Conservation (phyloP, 1,140 invertebrate species). For the Drosophila novamexicana region DNA sequence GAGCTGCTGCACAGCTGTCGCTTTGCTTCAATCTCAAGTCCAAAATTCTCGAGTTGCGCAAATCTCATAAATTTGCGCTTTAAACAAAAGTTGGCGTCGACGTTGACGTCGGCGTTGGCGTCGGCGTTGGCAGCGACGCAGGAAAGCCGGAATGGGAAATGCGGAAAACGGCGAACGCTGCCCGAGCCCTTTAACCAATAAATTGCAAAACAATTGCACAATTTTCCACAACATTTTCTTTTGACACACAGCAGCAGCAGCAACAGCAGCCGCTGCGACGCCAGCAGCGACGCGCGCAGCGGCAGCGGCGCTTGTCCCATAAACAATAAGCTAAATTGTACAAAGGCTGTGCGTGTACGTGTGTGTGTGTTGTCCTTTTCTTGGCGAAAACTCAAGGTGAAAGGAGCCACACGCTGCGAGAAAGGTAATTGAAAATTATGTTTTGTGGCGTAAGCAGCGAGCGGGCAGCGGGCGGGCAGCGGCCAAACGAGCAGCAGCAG, state of each 20-base stretch:
- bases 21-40: slow-evolving; percentile 4
- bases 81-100: slow-evolving; percentile 9
- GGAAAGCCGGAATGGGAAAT: slow-evolving; percentile 9
- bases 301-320: slow-evolving; percentile 64
- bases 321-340: slow-evolving; percentile 76
- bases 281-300: slow-evolving; percentile 6
- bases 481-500: slow-evolving; percentile 19
- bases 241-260: slow-evolving; percentile 23
- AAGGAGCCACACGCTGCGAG: slow-evolving; percentile 79
- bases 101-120: slow-evolving; percentile 13
- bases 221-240: slow-evolving; percentile 79
- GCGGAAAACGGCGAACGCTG: background rate
- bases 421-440: slow-evolving; percentile 83
- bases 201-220: slow-evolving; percentile 83
- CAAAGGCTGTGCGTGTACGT: slow-evolving; percentile 37
- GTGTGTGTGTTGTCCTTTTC: slow-evolving; percentile 70
- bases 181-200: slow-evolving; percentile 71
- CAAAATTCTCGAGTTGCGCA: background rate
- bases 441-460: slow-evolving; percentile 74
- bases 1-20: slow-evolving; percentile 7
- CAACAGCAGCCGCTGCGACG: slow-evolving; percentile 16
- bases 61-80: slow-evolving; percentile 62
- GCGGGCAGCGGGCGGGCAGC: slow-evolving; percentile 1
- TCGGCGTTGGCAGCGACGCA: slow-evolving; percentile 30
- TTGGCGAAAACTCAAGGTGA: slow-evolving; percentile 72